Evolutionary conservation across 2,113 vertebrate genomes (phyloP).

Genomic region (Prunella himalayana): DNA sequence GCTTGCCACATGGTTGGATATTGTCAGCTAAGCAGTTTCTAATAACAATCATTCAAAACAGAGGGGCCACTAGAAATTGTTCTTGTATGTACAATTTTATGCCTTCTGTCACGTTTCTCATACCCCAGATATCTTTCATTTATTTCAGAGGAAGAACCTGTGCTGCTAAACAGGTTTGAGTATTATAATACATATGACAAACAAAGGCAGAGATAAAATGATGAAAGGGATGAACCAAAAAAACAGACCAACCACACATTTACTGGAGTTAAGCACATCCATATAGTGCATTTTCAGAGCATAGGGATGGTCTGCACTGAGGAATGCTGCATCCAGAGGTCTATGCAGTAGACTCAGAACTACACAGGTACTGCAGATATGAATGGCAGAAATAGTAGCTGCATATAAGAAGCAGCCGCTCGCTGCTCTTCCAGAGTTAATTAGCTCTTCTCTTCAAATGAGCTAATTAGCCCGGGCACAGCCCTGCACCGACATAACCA

Average conservation of each 20-base stretch:
- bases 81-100: neutral
- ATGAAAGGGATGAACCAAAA: neutral
- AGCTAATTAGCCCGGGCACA: slow-evolving; percentile 44
- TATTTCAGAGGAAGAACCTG: neutral
- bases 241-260: neutral
- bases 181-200: neutral
- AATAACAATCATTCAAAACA: neutral
- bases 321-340: neutral
- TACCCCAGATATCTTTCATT: neutral
- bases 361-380: neutral
- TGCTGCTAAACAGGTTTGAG: neutral
- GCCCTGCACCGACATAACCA: neutral
- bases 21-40: neutral
- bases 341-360: neutral
- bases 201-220: neutral
- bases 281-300: neutral
- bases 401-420: neutral
- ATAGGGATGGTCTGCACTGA: neutral
- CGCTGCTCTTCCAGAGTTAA: neutral
- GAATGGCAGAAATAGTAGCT: neutral
- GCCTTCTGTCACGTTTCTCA: neutral
- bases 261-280: neutral
- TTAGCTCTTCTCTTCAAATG: slow-evolving; percentile 36
- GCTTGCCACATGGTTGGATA: neutral
- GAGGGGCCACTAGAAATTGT: neutral